Base-by-base conservation (phyloP, 2,113 vertebrate genomes). In the Motacilla alba region DNA sequence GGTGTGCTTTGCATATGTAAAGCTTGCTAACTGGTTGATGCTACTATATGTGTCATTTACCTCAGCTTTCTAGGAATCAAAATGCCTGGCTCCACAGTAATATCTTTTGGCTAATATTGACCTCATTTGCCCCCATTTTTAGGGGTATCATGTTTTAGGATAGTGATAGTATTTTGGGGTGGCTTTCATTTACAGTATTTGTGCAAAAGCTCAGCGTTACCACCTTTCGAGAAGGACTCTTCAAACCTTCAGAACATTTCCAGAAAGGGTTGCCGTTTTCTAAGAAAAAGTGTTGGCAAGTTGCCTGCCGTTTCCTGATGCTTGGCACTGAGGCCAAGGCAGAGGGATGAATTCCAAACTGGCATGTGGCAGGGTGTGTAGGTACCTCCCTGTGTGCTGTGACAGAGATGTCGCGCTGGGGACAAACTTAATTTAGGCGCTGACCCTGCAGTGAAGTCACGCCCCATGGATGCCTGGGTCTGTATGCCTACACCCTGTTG, bases 221-320 rank as follows among this genome's bases (percentile, higher is more conserved):
- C 31, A 89, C 33, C 79, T 52, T 77, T 84, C 35, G 47, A 94
- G 91, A 96, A 95, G 80, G 83, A 75, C 49, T 87, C 59, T 18
- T 8, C 68, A 78, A 88, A 91, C 82, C 89, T 95, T 87, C 88
- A 79, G 82, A 96, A 93, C 81, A 66, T 91, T 97, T 96, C 93
- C 94, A 94, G 95, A 63, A 90, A 91, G 95, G 79, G 91, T 91
- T 28, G 13, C 90, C 11, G 21, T 94, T 97, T 97, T 76, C 96
- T 95, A 70, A 96, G 96, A 96, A 86, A 46, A 97, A 94, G 92
- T 3, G 1, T 47, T 97, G 81, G 69, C 60, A 85, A 87, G 79
- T 95, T 94, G 87, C 93, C 94, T 93, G 41, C 88, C 2, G 7
- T 49, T 96, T 93, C 84, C 75, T 92, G 92, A 76, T 96, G 92